These are phyloP conservation scores for Chloropsis cyanopogon DNA, from an alignment of 2,113 vertebrate species.

Conservation along the genomic window DNA sequence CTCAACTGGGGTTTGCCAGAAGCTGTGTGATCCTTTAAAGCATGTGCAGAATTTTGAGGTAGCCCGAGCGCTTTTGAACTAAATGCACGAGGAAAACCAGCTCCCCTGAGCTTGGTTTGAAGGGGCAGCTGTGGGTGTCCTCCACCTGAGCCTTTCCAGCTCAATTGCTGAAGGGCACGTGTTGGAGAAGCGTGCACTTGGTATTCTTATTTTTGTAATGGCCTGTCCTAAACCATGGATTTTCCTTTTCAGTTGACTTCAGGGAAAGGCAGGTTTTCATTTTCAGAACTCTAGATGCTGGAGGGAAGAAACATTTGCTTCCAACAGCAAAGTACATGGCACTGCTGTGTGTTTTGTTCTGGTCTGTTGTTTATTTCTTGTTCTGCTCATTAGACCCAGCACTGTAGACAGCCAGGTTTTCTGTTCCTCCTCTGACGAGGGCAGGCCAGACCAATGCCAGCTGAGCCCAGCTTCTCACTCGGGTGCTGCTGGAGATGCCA, in stretches of 20 bases:
- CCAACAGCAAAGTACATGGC: neutral
- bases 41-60: neutral
- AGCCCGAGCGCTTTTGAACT: neutral
- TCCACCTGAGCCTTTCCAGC: neutral
- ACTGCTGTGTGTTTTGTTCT: neutral
- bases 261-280: conserved; percentile 39
- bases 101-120: neutral
- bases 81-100: neutral
- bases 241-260: conserved; percentile 19
- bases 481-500: neutral
- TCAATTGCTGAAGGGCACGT: neutral
- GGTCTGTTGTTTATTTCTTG: neutral
- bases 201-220: neutral
- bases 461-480: neutral
- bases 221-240: neutral
- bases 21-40: neutral
- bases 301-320: conserved; percentile 12
- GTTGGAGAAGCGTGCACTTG: neutral
- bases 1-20: neutral
- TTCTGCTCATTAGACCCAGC: conserved; percentile 39
- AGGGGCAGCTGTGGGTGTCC: neutral
- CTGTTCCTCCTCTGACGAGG: conserved; percentile 26
- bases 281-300: conserved; percentile 22
- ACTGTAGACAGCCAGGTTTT: neutral
- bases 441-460: conserved; percentile 25